Percentiles rank a stretch among this genome's conserved stretches.
phyloP scores from a whole-genome alignment of 2,797 vertebrate species.

The Coracias cyanogaster region DNA sequence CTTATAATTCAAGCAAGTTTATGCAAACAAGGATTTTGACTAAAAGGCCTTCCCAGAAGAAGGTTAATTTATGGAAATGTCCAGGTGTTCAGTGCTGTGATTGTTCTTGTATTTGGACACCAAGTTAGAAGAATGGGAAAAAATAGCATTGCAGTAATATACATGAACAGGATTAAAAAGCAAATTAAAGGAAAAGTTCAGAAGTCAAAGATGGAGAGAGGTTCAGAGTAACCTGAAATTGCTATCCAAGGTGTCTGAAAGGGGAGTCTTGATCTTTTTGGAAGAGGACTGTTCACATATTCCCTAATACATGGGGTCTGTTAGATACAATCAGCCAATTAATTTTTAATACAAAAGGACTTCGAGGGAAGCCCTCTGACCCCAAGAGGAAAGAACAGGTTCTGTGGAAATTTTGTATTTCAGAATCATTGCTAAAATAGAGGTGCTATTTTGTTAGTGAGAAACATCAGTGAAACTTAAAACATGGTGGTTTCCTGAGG shows the following conservation, averaged over 20 bases:
- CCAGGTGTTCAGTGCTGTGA: neutral
- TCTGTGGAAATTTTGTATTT: neutral
- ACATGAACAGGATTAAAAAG: neutral
- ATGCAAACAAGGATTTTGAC: neutral
- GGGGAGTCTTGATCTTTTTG: constrained; percentile 3
- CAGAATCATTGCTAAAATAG: neutral
- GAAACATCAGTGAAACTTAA: neutral
- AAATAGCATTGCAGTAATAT: neutral
- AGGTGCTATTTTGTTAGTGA: neutral
- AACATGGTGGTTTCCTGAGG: neutral
- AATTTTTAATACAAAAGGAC: neutral
- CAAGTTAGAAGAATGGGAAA: neutral
- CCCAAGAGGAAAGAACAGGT: neutral
- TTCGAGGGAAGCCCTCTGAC: neutral
- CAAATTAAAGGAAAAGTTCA: neutral
- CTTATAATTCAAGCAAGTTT: neutral
- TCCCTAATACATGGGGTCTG: neutral
- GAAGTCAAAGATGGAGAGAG: neutral
- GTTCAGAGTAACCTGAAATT: neutral
- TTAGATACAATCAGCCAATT: neutral
- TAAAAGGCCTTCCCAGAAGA: neutral
- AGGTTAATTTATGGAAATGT: neutral
- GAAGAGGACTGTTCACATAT: neutral
- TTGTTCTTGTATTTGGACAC: neutral
- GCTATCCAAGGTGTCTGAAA: neutral